Base-by-base conservation (phyloP, 2,113 vertebrate genomes). In the Callipepla californica region DNA sequence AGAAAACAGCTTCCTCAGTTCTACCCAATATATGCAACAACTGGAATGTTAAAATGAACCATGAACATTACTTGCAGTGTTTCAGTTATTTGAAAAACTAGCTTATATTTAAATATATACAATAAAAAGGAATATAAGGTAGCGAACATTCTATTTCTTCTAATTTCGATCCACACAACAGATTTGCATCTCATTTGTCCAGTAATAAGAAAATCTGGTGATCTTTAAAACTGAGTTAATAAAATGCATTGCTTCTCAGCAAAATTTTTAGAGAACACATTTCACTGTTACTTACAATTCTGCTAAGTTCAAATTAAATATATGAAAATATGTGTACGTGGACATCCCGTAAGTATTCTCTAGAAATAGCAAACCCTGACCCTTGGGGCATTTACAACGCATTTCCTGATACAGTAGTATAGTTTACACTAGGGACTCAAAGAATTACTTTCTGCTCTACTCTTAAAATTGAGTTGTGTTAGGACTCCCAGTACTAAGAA, bases 341-440 rank as follows among this genome's bases (percentile, higher is more conserved):
- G 50, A 38, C 7, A 58, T 84, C 32, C 47, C 30, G 36, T 4
- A 48, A 20, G 11, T 63, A 89, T 38, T 38, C 32, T 66, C 73
- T 19, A 57, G 20, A 63, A 63, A 69, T 12, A n/a, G 44, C 44
- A 44, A 65, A 32, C 21, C n/a, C 22, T 2, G 34, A 50, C 5
- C 13, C 13, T 9, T 0, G 13, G 9, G 25, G 16, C 6, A 21
- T 44, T 45, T 70, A 66, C 18, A 20, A n/a, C 3, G 19, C 4
- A 21, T 40, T 79, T 45, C 45, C 40, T 51, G 17, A 66, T 32
- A 26, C 10, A 13, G 22, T 5, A 47, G 30, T 30, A 15, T 22
- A 28, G 66, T 42, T 48, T 25, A 65, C 26, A 7, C 32, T 48
- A 34, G 59, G 7, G 16, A 55, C 34, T 62, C 40, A 3, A 26